Base-by-base conservation (phyloP, 2,797 vertebrate species). In the Diplodus puntazzo region DNA sequence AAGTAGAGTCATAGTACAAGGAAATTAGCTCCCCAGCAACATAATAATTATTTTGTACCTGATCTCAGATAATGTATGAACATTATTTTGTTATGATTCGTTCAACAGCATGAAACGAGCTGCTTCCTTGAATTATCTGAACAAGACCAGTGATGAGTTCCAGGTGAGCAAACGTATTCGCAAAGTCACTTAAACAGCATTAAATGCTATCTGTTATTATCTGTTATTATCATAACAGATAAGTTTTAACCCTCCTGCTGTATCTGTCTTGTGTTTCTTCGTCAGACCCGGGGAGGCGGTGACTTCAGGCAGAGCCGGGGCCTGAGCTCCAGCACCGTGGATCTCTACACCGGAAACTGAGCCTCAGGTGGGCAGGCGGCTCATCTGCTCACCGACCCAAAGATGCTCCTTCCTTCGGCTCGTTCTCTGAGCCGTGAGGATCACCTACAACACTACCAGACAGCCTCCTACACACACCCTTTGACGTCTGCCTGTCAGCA, bases 81-180 rank as follows among this genome's bases (percentile, higher is more conserved):
- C 20, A 6, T 23, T 23, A 4, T 68, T 52, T 34, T 73, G 25
- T 67, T 8, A 16, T 14, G 49, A 0, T 78, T 84, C 14, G 61
- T 71, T 75, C 79, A 54, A 73, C 84, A 99, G 98, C 93, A 98
- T 99, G 97, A 99, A 99, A 86, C 93, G 98, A 90, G 97, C 98
- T 5, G 95, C 97, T 0, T 99, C 98, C 0, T 92, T 99, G 82
- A 99, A 97, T 90, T 96, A 97, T 84, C 94, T 99, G 92, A 98
- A 99, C 90, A 97, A 96, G 90, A 95, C 96, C 77, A 96, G 92
- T 0, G 97, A 98, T 3, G 96, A 97, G 61, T 96, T 97, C 85
- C 97, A 98, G 97, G 98, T 99, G 89, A 95, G 80, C 21, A 60
- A 20, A 7, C 1, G 6, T 16, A 57, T 52, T 10, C 4, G n/a